phyloP scores from a whole-genome alignment of 2,113 vertebrate species.

The Menura novaehollandiae region DNA sequence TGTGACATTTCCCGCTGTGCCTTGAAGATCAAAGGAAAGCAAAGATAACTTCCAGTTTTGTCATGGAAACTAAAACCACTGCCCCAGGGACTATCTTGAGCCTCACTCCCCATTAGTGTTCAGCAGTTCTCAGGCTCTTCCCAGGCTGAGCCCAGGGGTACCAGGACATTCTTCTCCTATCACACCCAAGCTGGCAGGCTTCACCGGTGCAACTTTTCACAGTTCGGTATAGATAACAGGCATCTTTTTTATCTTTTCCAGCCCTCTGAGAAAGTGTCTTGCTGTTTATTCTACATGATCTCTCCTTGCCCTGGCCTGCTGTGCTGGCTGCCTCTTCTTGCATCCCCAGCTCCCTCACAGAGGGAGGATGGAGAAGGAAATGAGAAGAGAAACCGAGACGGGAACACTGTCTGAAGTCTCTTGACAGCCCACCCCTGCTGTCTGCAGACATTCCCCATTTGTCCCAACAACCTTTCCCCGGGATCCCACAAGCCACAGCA shows the following conservation, averaged over 20 bases:
- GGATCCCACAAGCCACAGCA: not conserved
- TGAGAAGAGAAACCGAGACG: not conserved
- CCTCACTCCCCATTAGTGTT: not conserved
- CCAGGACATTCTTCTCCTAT: not conserved
- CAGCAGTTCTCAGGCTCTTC: not conserved
- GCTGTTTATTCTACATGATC: not conserved
- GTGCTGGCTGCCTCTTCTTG: not conserved
- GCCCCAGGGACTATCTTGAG: not conserved
- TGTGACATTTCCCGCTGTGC: not conserved
- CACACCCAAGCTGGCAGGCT: not conserved
- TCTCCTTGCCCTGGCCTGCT: not conserved
- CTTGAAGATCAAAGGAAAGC: constrained; percentile 46
- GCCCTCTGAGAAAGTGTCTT: not conserved
- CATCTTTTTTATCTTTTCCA: not conserved
- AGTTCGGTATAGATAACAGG: not conserved
- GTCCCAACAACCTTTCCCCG: not conserved
- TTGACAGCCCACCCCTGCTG: not conserved
- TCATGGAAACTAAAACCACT: not conserved
- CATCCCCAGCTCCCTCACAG: not conserved
- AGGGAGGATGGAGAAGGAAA: not conserved
- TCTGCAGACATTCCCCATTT: not conserved
- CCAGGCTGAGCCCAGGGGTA: not conserved
- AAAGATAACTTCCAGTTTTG: constrained; percentile 16
- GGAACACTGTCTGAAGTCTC: not conserved
- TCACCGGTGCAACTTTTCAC: not conserved